Conservation (phyloP, 2,888 invertebrate genomes). For the Aleiodes testaceus region DNA sequence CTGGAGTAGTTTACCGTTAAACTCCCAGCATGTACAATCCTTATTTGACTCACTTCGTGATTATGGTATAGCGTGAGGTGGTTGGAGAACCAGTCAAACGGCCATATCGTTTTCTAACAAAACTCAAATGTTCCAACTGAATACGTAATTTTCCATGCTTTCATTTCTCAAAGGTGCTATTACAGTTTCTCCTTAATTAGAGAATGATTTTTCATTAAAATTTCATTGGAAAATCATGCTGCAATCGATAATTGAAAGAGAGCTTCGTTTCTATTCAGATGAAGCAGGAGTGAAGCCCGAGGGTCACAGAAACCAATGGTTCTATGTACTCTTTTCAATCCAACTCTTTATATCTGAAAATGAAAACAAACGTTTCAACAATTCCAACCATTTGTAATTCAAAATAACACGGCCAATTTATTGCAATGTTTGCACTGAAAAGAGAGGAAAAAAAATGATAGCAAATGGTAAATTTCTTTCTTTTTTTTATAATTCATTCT, state of each 20-base stretch:
- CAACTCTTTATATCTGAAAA: too few species aligned
- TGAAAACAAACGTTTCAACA: too few species aligned
- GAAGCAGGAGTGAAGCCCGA: too few species aligned
- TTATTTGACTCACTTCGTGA: neutral
- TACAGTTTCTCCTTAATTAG: slow-evolving; percentile 16
- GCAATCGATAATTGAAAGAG: too few species aligned
- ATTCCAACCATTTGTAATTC: neutral
- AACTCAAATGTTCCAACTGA: slow-evolving; percentile 55
- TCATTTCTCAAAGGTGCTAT: slow-evolving; percentile 23
- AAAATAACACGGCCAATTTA: slow-evolving; percentile 1
- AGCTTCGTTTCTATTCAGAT: too few species aligned
- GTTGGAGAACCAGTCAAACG: slow-evolving; percentile 1
- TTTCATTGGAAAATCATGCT: too few species aligned
- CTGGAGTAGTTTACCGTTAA: neutral
- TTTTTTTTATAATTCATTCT: slow-evolving; percentile 12
- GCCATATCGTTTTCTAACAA: slow-evolving; percentile 51
- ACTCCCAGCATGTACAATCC: slow-evolving; percentile 10
- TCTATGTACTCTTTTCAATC: too few species aligned
- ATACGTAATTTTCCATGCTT: slow-evolving; percentile 59
- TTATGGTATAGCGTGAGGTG: slow-evolving; percentile 16
- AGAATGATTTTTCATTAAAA: slow-evolving; percentile 5
- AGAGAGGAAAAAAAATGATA: neutral
- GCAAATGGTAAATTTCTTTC: neutral
- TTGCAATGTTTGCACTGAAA: slow-evolving; percentile 1
- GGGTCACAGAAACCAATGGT: too few species aligned